Conservation (phyloP, 2,888 invertebrate species). For the Protonemura montana region DNA sequence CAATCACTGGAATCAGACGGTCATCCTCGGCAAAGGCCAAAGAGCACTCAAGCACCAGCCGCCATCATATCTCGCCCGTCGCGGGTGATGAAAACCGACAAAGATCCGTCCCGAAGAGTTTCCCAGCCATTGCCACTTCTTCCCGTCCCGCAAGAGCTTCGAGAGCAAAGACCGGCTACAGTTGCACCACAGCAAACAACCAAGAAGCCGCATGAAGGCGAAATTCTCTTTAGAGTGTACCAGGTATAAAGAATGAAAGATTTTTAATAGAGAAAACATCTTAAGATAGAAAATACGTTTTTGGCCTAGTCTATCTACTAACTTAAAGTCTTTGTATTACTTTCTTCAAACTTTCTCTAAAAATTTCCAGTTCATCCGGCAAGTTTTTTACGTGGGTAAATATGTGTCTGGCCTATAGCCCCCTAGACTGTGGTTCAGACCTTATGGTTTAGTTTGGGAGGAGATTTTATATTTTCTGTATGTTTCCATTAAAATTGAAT, state of each 20-base stretch:
- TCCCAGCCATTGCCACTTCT: constrained; percentile 50
- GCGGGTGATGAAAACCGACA: constrained; percentile 55
- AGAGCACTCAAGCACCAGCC: constrained; percentile 46
- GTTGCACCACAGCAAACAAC: not conserved
- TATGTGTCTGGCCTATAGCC: too few species aligned
- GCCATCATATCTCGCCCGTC: constrained; percentile 53
- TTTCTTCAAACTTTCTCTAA: too few species aligned
- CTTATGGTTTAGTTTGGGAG: too few species aligned
- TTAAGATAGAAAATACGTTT: too few species aligned
- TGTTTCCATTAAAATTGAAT: not conserved
- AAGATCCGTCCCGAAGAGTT: constrained; percentile 54
- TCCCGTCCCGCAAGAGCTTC: constrained; percentile 35
- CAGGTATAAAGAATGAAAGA: constrained; percentile 44
- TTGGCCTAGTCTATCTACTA: too few species aligned
- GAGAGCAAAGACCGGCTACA: constrained; percentile 14
- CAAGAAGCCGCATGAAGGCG: constrained; percentile 17
- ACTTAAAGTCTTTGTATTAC: too few species aligned
- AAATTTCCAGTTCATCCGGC: too few species aligned
- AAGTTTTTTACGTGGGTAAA: too few species aligned
- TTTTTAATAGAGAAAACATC: too few species aligned
- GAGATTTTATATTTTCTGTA: not conserved
- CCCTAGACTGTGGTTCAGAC: too few species aligned
- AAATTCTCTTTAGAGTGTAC: constrained; percentile 41
- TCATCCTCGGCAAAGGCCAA: constrained; percentile 40
- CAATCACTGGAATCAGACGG: constrained; percentile 53